Evolutionary conservation across 2,113 vertebrate species (phyloP).

Genomic region (Pogonocichla stellata): DNA sequence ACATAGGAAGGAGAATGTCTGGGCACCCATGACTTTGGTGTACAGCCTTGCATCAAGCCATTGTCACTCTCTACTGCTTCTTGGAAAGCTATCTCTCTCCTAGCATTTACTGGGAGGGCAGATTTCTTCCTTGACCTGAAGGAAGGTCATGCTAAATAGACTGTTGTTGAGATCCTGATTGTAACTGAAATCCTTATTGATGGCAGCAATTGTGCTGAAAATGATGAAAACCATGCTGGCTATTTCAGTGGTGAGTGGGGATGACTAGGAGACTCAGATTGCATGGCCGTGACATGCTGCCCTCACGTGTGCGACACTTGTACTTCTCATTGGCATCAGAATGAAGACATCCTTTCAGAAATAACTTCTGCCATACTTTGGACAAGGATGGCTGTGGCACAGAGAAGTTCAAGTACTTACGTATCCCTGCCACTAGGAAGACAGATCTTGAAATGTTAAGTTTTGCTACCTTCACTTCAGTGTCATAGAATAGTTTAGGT

Average conservation of each 20-base stretch:
- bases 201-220: not conserved
- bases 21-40: not conserved
- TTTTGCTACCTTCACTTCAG: not conserved
- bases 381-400: not conserved
- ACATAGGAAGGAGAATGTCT: not conserved
- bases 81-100: not conserved
- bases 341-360: not conserved
- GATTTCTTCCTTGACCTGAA: not conserved
- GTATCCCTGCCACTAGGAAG: not conserved
- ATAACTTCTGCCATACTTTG: not conserved
- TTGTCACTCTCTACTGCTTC: not conserved
- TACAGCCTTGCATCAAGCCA: not conserved
- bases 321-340: not conserved
- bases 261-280: not conserved
- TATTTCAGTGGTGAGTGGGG: not conserved
- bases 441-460: not conserved
- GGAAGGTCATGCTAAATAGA: not conserved
- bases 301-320: rapidly evolving
- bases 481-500: not conserved
- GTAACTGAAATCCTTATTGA: not conserved
- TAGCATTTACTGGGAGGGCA: not conserved
- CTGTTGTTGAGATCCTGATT: not conserved
- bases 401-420: not conserved
- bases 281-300: not conserved
- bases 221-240: not conserved